phyloP scores from a whole-genome alignment of 2,113 vertebrate species.

The mouse (Mus musculus) region DNA sequence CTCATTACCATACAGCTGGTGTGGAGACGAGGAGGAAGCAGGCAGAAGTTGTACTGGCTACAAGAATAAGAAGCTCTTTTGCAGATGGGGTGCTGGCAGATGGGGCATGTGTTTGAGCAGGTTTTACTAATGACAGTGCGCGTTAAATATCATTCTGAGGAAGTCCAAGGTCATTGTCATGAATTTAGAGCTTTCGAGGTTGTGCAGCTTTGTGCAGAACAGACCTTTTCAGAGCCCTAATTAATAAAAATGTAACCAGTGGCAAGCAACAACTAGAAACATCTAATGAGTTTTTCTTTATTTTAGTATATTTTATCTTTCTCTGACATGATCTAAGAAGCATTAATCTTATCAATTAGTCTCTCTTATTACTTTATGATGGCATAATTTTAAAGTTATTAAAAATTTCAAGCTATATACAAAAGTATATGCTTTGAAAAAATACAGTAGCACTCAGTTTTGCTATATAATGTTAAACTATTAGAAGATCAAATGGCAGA shows the following conservation, averaged over 20 bases:
- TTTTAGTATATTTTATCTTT: conserved; percentile 48
- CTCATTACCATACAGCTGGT: conserved; percentile 99
- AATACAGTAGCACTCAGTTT: conserved; percentile 21
- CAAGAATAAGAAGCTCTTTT: conserved; percentile 90
- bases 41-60: conserved; percentile 90
- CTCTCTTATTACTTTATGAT: neutral
- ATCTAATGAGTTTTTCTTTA: neutral
- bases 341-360: neutral
- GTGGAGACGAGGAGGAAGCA: conserved; percentile 90
- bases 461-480: conserved; percentile 24
- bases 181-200: conserved; percentile 89
- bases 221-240: conserved; percentile 88
- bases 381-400: conserved; percentile 28
- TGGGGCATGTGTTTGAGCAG: conserved; percentile 93
- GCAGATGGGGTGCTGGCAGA: conserved; percentile 92
- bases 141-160: conserved; percentile 92
- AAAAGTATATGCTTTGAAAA: conserved; percentile 39
- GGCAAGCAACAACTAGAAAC: conserved; percentile 52
- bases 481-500: conserved; percentile 23
- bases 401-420: conserved; percentile 31
- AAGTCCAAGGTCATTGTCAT: conserved; percentile 91
- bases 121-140: conserved; percentile 91
- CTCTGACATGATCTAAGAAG: conserved; percentile 45
- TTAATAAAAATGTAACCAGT: conserved; percentile 82
- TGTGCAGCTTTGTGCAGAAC: conserved; percentile 86